Base-by-base conservation (phyloP, 2,888 invertebrate species). In the Macaria liturata region DNA sequence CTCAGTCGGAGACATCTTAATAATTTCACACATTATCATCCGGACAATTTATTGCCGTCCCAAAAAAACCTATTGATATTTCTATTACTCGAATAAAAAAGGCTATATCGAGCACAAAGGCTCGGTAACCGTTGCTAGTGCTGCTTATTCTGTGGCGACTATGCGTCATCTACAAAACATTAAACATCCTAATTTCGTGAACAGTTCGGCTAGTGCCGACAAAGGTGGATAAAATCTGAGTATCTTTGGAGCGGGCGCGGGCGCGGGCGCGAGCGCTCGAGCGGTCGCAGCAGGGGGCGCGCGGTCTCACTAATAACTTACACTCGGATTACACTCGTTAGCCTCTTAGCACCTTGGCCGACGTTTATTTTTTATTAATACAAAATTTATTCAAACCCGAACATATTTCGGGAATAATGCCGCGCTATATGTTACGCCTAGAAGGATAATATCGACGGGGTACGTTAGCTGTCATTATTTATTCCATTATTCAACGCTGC, bases 291-390 rank as follows among this genome's bases (percentile, higher is more conserved):
- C 90, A 72, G 88, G 91, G 74, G 84, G 79, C 80, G 80, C 67
- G 67, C 79, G 77, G 74, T 68, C 74, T 83, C 78, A 78, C 88
- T 88, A 88, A 89, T 89, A 90, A 88, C 86, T 90, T 90, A 91
- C 88, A 87, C 83, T 84, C 79, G 84, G 89, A 90, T 90, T 90
- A 90, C 84, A 83, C 90, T 90, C 90, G 89, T 90, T 90, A 91
- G 86, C 80, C 86, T 88, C 89, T 90, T 90, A 86, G 88, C 91
- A 89, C 90, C 91, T 90, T 89, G 78, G 73, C 78, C 78, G 80
- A 83, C 84, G 79, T 85, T 88, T 84, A 83, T 83, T 86, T 88
- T 86, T 88, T 88, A 85, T 87, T 85, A 86, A 87, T 84, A 88
- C 71, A 83, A 78, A 89, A 87, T 86, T 88, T 90, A 89, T 90